Percentiles rank a stretch among this genome's conserved stretches.
These are phyloP conservation scores for Catamblyrhynchus diadema DNA, from an alignment of 2,797 vertebrate species.

Conservation along the genomic window DNA sequence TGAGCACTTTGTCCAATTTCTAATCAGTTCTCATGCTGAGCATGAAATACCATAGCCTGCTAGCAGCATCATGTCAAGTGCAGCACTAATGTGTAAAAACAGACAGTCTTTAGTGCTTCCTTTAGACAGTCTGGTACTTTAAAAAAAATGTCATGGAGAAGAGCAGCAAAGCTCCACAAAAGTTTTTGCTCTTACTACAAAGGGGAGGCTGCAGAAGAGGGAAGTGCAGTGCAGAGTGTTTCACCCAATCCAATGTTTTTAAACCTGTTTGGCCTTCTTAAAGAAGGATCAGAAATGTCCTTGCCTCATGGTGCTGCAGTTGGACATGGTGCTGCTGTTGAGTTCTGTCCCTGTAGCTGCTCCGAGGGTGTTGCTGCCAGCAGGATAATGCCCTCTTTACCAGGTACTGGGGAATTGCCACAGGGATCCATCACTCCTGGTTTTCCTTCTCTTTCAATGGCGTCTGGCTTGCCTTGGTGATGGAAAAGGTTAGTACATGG, in stretches of 20 bases:
- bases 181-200: neutral
- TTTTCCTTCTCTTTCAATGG: neutral
- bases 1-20: neutral
- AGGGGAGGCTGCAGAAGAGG: neutral
- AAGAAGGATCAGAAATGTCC: neutral
- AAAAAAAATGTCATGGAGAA: neutral
- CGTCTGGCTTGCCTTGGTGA: neutral
- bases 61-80: neutral
- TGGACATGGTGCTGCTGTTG: neutral
- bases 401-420: neutral
- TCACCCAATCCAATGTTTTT: neutral
- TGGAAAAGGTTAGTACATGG: neutral
- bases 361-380: neutral
- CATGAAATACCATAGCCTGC: rapidly evolving
- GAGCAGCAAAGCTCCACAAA: neutral
- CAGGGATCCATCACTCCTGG: neutral
- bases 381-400: neutral
- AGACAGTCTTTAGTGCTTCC: neutral
- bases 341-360: neutral
- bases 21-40: neutral
- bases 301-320: neutral
- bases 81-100: neutral
- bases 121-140: neutral
- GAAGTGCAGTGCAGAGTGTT: neutral
- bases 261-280: neutral